Evolutionary conservation across 92 coral and sea anemone genomes (phyloP).

Genomic region (Bergia puertoricense): DNA sequence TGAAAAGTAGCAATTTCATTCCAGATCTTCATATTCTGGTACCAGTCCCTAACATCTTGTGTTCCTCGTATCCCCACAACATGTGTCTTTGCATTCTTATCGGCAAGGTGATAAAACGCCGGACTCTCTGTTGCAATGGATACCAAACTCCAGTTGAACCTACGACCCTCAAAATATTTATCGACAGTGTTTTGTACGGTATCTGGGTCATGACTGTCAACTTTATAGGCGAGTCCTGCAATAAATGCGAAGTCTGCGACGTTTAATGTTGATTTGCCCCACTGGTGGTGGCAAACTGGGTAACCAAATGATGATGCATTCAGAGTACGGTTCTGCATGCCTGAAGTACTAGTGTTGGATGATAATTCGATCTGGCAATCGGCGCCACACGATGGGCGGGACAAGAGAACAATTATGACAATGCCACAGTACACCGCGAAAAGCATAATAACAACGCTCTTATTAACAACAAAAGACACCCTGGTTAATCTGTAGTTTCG

Average conservation of each 20-base stretch:
- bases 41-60: conserved; percentile 61
- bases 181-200: conserved; percentile 17
- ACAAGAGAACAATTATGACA: conserved; percentile 41
- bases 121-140: conserved; percentile 50
- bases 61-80: conserved; percentile 70
- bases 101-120: conserved; percentile 61
- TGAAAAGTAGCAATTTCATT: conserved; percentile 73
- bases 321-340: not conserved
- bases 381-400: conserved; percentile 48
- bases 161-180: conserved; percentile 55
- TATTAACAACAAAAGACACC: conserved; percentile 56
- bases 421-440: conserved; percentile 45
- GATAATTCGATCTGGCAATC: conserved; percentile 57
- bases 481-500: conserved; percentile 43
- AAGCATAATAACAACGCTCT: conserved; percentile 48
- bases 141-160: conserved; percentile 52
- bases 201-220: conserved; percentile 14
- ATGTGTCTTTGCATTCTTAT: conserved; percentile 33
- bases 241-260: conserved; percentile 74
- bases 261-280: conserved; percentile 55
- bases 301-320: conserved; percentile 32
- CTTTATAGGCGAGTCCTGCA: conserved; percentile 62
- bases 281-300: conserved; percentile 65
- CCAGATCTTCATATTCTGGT: conserved; percentile 65
- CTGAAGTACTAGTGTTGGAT: not conserved